Evolutionary conservation across 2,797 vertebrate species (phyloP), one percentile per base, ranked within the genome.

Genomic region (Pristis pectinata): DNA sequence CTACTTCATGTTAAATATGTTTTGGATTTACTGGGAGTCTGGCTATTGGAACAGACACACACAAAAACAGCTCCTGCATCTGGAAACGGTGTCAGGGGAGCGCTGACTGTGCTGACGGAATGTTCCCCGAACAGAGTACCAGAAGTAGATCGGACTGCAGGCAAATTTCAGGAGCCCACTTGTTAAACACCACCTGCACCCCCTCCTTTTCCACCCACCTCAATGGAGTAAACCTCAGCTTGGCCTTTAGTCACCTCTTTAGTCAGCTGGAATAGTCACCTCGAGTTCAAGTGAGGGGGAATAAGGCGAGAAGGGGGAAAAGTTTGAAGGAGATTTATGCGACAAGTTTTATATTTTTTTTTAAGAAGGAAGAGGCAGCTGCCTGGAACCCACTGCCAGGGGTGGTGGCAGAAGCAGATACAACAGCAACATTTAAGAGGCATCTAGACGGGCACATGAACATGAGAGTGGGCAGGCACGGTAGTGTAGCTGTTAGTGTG

Each of bases 1-100:
- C 94, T 94, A 94, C 92, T 95, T 95, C 87, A 61, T 82, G 94
- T 95, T 95, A 95, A 95, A 94, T 95, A 95, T 94, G 94, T 95
- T 94, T 95, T 93, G 77, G 94, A 95, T 95, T 95, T 95, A 95
- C 89, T 94, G 94, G 61, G 37, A 59, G 34, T 83, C 92, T 95
- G 94, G 91, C 92, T 91, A 93, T 64, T 85, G 67, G 67, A 94
- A 76, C 87, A 67, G 87, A 91, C 87, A 87, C 53, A 87, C 24
- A 91, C 13, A 19, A 61, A 64, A 89, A 89, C 15, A 17, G 30
- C 85, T 89, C 61, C 56, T 64, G 85, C 85, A 89, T 89, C 85
- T 89, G 85, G 85, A 59, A 89, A 61, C n/a, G n/a, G 53, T 61
- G 56, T 64, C 56, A 61, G 85, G n/a, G 34, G 34, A 64, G 59